A percentile compares a stretch with the other conserved stretches of the same genome.
Conservation (phyloP, 2,113 vertebrate genomes). For the Rhineura floridana region DNA sequence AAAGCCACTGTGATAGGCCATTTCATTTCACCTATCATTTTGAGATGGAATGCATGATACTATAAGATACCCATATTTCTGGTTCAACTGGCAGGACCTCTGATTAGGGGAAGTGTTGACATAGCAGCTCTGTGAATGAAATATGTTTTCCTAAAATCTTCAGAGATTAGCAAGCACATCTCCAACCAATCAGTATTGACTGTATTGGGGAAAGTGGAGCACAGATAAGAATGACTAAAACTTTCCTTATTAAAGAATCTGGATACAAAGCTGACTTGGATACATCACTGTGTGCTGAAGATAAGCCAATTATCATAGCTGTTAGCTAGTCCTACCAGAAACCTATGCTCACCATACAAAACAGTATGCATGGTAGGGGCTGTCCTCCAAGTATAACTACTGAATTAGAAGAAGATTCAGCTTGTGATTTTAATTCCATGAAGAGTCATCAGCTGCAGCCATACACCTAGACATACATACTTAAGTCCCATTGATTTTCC, state of each 20-base stretch:
- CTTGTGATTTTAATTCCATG: background rate
- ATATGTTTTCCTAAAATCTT: background rate
- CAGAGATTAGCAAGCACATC: background rate
- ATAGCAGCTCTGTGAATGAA: background rate
- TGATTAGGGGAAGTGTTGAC: background rate
- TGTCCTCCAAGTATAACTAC: background rate
- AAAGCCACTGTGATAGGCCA: background rate
- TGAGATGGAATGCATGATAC: background rate
- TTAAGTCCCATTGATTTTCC: conserved; percentile 9
- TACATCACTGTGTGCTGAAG: background rate
- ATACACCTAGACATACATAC: background rate
- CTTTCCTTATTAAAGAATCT: background rate
- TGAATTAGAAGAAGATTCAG: background rate
- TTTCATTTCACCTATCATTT: background rate
- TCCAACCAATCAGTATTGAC: background rate
- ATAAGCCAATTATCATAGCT: background rate
- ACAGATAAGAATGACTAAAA: background rate
- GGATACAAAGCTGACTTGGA: background rate
- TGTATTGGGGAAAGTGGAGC: background rate
- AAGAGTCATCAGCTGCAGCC: background rate
- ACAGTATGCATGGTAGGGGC: background rate
- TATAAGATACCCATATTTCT: background rate
- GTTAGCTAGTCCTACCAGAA: background rate
- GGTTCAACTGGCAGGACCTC: background rate
- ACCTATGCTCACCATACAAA: background rate